Base-by-base conservation (phyloP, 2,797 vertebrate species). In the Sebastes nivosus region DNA sequence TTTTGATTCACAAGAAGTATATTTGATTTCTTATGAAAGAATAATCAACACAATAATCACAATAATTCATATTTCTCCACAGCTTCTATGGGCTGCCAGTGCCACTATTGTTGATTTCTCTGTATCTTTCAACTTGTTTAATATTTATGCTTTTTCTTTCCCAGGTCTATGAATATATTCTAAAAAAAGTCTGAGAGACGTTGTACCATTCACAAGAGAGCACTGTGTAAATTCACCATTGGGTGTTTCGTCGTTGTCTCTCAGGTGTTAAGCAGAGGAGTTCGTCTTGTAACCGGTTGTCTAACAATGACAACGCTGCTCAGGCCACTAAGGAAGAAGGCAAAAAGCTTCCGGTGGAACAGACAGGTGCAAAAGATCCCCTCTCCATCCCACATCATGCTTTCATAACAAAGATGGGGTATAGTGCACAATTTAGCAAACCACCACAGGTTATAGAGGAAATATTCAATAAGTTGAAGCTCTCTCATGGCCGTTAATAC, bases 281-380 rank as follows among this genome's bases (percentile, higher is more conserved):
- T 93, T 95, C 96, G 18, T 98, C 96, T 93, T 96, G 97, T 96
- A 98, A 96, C 94, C 97, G 96, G 91, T 96, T 97, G 96, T 95
- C 93, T 97, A 97, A 96, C 95, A 97, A 96, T 94, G 93, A 93
- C 95, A 97, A 93, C 93, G 94, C 87, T 92, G 87, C 94, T 96
- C 92, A 94, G 64, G 95, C 94, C 93, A 94, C 92, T 94, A 96
- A 97, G 92, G 96, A 96, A 92, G 92, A 93, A 71, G 88, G 92
- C 91, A 96, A 95, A 96, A 95, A 95, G 90, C 93, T 92, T 72
- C 95, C 95, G 95, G 90, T 93, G 96, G 97, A 97, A 91, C 95
- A 95, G 93, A 96, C 97, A 97, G 97, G 96, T 97, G 95, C 96
- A 94, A 88, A 93, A 90, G 91, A 88, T 83, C 71, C 72, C 77